Percentiles rank a stretch among this genome's conserved stretches.
These are phyloP conservation scores for Centroberyx gerrardi DNA, from an alignment of 2,797 vertebrate genomes.

Conservation along the genomic window DNA sequence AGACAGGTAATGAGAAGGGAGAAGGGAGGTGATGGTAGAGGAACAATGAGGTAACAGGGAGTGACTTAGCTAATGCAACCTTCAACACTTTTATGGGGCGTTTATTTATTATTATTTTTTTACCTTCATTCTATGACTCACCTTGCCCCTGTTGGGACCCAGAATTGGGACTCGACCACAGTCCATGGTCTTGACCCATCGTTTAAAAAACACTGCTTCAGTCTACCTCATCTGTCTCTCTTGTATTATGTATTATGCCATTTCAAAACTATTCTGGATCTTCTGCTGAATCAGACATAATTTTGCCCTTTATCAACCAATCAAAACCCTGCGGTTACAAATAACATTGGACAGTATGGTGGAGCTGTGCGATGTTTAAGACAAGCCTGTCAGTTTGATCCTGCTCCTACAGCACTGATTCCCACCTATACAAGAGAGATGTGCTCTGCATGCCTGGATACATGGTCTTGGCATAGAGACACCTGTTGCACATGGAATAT, in stretches of 20 bases:
- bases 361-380: constrained; percentile 34
- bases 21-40: too few relatives aligned
- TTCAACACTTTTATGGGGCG: too few relatives aligned
- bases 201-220: neutral
- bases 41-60: too few relatives aligned
- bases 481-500: neutral
- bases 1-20: too few relatives aligned
- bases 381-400: constrained; percentile 14
- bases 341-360: constrained; percentile 12
- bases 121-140: too few relatives aligned
- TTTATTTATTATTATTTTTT: too few relatives aligned
- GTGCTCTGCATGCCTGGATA: neutral
- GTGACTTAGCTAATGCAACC: too few relatives aligned
- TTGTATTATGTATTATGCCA: neutral
- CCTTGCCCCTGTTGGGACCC: too few relatives aligned
- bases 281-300: neutral
- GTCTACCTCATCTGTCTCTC: neutral
- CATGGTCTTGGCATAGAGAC: neutral
- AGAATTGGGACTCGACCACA: too few relatives aligned
- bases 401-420: neutral
- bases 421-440: neutral
- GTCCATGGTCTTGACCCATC: too few relatives aligned
- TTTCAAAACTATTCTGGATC: neutral
- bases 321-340: neutral
- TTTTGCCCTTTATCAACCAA: neutral